Evolutionary conservation across 1,140 invertebrate species (phyloP), one percentile per base, ranked within the genome.

Genomic region (Heliothis subflexa): DNA sequence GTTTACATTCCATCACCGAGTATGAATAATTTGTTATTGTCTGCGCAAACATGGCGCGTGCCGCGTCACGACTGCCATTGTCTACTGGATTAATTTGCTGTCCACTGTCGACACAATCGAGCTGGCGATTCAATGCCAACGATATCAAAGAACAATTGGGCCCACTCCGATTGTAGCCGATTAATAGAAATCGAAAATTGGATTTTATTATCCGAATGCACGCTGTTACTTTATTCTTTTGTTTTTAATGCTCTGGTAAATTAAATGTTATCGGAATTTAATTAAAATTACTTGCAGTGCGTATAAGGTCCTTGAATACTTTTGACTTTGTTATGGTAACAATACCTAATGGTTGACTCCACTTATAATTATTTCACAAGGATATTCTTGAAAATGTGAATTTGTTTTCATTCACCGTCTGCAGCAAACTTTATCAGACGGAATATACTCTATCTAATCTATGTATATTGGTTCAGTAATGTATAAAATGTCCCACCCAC

Each of bases 11-110:
- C 92, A 94, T 94, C 92, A 90, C 85, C 85, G 89, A 90, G 90
- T 90, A 93, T 94, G 93, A 93, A 94, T 94, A 94, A 94, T 94
- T 94, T 93, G 93, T 93, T 94, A 93, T 94, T 92, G 91, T 94
- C 91, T 93, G 83, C 75, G 84, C 91, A 93, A 94, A 93, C 89
- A 93, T 84, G 80, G 82, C 83, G 81, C 73, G 81, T 83, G 83
- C 78, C 78, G 85, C 90, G 90, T 90, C 92, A 92, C 87, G 89
- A 88, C 88, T 89, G 90, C 85, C 75, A 94, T 93, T 94, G 93
- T 94, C 92, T 87, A 84, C 78, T 78, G 84, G 90, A 94, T 93
- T 93, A 94, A 93, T 93, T 92, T 89, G 85, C 87, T 76, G 87
- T 88, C 80, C 85, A 80, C 57, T 83, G 78, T 75, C 75, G 73